A percentile compares a stretch with the other conserved stretches of the same genome.
Conservation (phyloP, 2,888 invertebrate species). For the Nesidiocoris tenuis region DNA sequence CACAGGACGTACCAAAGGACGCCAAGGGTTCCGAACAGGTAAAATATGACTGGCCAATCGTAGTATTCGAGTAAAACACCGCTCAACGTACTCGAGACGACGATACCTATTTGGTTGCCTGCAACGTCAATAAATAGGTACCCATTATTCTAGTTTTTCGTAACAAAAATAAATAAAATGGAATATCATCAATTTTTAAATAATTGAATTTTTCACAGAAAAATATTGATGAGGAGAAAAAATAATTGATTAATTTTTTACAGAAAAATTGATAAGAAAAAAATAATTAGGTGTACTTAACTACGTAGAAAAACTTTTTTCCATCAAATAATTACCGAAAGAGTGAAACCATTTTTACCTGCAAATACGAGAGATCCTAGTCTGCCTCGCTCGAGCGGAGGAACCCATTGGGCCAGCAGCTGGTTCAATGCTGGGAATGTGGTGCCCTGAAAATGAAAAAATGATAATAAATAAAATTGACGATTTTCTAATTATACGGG, state of each 20-base stretch:
- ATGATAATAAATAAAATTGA: background rate
- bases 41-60: conserved; percentile 62
- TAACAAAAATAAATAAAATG: too few species aligned
- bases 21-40: conserved; percentile 60
- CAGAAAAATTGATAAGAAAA: too few species aligned
- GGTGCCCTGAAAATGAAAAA: conserved; percentile 56
- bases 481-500: too few species aligned
- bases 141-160: background rate
- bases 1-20: conserved; percentile 60
- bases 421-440: conserved; percentile 64
- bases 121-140: conserved; percentile 1
- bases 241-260: too few species aligned
- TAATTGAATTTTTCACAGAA: background rate
- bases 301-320: too few species aligned
- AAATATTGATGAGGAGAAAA: too few species aligned
- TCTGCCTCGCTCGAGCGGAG: conserved; percentile 60
- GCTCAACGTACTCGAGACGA: conserved; percentile 59
- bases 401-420: conserved; percentile 63
- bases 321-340: too few species aligned
- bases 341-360: conserved; percentile 56
- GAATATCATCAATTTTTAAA: too few species aligned
- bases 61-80: conserved; percentile 56
- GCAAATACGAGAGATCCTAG: conserved; percentile 64
- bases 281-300: too few species aligned
- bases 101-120: conserved; percentile 59